Evolutionary conservation across 2,797 vertebrate genomes (phyloP).

Genomic region (Cossypha caffra): DNA sequence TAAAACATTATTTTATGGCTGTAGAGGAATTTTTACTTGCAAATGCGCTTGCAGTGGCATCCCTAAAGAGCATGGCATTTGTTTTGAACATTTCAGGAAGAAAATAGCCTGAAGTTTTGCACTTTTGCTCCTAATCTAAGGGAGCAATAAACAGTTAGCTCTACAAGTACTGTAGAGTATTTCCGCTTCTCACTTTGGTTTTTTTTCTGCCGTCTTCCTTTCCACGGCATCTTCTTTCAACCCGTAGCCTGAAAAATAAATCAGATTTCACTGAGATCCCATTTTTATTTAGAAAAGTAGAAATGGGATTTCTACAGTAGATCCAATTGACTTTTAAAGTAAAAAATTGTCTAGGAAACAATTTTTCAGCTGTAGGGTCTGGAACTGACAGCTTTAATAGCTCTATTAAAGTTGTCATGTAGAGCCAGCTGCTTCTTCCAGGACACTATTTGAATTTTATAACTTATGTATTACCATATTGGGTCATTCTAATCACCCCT

Average conservation of each 20-base stretch:
- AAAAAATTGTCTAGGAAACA: neutral
- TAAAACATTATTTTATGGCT: neutral
- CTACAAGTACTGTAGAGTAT: neutral
- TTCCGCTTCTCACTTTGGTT: neutral
- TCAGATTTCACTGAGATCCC: neutral
- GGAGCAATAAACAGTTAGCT: neutral
- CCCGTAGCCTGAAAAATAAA: neutral
- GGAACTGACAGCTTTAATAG: neutral
- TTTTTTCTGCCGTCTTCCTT: neutral
- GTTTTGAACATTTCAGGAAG: neutral
- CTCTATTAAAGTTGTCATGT: neutral
- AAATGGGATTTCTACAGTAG: neutral
- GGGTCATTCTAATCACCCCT: rapidly evolving
- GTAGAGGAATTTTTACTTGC: neutral
- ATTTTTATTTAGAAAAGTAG: neutral
- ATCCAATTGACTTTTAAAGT: neutral
- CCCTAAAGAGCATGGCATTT: neutral
- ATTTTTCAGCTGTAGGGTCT: neutral
- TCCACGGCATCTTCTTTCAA: neutral
- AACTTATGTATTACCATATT: neutral
- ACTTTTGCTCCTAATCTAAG: neutral
- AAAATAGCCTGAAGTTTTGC: neutral
- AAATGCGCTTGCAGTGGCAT: neutral
- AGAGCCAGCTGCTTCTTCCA: neutral
- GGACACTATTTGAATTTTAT: neutral